Evolutionary conservation across 2,113 vertebrate species (phyloP).

Genomic region (Podarcis raffonei): DNA sequence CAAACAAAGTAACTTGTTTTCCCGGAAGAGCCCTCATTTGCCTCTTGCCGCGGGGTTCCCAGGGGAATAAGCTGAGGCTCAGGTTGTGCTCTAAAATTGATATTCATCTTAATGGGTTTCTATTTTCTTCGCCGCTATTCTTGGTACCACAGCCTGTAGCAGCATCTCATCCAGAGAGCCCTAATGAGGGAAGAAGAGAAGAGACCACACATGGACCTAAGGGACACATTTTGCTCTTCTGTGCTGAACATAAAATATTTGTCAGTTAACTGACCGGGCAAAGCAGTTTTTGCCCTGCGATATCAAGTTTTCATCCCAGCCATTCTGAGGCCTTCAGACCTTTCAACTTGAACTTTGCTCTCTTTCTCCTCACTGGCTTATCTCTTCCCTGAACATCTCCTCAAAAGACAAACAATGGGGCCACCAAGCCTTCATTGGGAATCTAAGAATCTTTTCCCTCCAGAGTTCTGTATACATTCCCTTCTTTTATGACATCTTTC

Average conservation of each 20-base stretch:
- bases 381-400: background rate
- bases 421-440: background rate
- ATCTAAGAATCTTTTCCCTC: slow-evolving; percentile 18
- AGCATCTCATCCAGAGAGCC: background rate
- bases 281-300: background rate
- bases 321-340: background rate
- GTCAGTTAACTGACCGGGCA: background rate
- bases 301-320: background rate
- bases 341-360: background rate
- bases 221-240: background rate
- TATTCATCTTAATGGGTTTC: background rate
- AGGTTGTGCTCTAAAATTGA: background rate
- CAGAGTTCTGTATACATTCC: slow-evolving; percentile 9
- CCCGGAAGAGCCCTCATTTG: background rate
- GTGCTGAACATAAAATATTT: background rate
- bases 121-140: background rate
- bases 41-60: background rate
- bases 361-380: background rate
- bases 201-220: background rate
- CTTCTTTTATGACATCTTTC: slow-evolving; percentile 22
- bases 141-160: background rate
- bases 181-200: slow-evolving; percentile 44
- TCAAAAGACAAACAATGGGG: background rate
- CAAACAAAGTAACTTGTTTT: slow-evolving; percentile 34
- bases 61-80: background rate